Conservation (phyloP, 2,888 invertebrate genomes). For the Cheilosia vernalis region DNA sequence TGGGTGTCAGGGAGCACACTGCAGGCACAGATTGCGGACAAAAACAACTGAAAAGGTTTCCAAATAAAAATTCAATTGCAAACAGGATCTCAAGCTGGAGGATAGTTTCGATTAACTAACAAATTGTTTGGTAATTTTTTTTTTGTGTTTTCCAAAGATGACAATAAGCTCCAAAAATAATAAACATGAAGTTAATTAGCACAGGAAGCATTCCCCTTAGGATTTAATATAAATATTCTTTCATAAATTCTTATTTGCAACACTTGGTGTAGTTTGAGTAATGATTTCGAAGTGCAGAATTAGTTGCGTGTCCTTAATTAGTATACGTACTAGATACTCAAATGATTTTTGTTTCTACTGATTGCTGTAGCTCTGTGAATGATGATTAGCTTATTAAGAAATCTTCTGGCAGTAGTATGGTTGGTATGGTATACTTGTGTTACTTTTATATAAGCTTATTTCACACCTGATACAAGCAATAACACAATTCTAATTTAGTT, state of each 20-base stretch:
- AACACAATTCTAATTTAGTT: conserved; percentile 56
- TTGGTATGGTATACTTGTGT: conserved; percentile 82
- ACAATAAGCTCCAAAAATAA: conserved; percentile 57
- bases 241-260: conserved; percentile 40
- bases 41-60: conserved; percentile 45
- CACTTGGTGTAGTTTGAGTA: conserved; percentile 34
- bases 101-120: conserved; percentile 5
- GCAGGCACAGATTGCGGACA: conserved; percentile 64
- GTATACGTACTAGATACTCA: conserved; percentile 60
- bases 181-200: conserved; percentile 26
- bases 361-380: conserved; percentile 71
- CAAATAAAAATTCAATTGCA: conserved; percentile 37
- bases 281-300: conserved; percentile 24
- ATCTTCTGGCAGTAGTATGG: conserved; percentile 83
- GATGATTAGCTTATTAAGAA: conserved; percentile 82
- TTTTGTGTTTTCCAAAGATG: conserved; percentile 20
- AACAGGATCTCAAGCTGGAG: conserved; percentile 62
- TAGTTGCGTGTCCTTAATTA: conserved; percentile 64
- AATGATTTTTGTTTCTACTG: conserved; percentile 46
- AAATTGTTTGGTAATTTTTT: conserved; percentile 5
- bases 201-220: conserved; percentile 22
- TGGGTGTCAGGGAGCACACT: conserved; percentile 55
- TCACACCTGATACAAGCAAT: conserved; percentile 67
- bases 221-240: conserved; percentile 21
- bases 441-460: conserved; percentile 69